Percentiles rank a stretch among this genome's conserved stretches.
Evolutionary conservation across 2,797 vertebrate genomes (phyloP).

Genomic region (Pteropus rufus): DNA sequence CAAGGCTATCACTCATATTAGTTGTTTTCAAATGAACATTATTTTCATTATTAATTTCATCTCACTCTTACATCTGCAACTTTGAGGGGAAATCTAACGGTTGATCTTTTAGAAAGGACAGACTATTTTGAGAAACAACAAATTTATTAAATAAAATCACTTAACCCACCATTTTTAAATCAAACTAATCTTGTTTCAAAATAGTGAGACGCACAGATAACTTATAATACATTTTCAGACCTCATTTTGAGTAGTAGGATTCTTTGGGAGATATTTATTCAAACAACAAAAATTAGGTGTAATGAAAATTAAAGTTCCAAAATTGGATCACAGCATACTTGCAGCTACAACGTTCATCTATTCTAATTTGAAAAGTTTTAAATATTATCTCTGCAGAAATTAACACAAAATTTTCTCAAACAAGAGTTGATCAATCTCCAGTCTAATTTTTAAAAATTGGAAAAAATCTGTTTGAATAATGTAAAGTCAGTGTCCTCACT

Average conservation of each 20-base stretch:
- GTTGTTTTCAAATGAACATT: background rate
- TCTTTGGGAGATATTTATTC: background rate
- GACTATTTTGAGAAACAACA: background rate
- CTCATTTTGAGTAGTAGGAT: background rate
- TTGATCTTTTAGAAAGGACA: background rate
- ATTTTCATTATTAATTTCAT: background rate
- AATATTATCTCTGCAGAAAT: background rate
- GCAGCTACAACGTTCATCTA: background rate
- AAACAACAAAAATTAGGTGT: background rate
- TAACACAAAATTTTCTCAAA: background rate
- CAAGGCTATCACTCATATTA: background rate
- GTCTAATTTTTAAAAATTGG: background rate
- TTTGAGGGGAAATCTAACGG: background rate
- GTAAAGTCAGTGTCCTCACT: background rate
- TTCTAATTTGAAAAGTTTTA: background rate
- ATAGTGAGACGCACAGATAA: background rate
- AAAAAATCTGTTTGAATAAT: background rate
- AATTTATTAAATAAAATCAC: background rate
- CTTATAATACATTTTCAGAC: background rate
- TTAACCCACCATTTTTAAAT: background rate
- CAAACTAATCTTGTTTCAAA: background rate
- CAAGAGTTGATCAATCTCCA: background rate
- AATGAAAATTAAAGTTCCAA: background rate
- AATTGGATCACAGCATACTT: background rate
- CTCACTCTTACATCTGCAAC: background rate